Percentiles rank a stretch among this genome's conserved stretches.
Conservation (phyloP, 2,797 vertebrate genomes). For the Paguma larvata region DNA sequence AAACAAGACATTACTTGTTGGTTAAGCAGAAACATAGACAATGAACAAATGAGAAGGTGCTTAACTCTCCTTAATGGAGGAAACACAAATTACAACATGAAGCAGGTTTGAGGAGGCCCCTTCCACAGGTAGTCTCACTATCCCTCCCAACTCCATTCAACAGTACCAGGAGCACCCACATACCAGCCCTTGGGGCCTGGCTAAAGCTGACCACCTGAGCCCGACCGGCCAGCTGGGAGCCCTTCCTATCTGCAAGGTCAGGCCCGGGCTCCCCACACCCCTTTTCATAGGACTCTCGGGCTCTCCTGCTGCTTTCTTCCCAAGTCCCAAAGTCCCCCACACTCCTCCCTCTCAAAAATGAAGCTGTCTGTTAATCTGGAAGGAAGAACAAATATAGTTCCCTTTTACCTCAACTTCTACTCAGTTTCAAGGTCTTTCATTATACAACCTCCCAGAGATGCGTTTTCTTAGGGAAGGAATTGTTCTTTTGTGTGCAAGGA, state of each 20-base stretch:
- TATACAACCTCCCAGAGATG: not conserved
- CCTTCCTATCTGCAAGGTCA: not conserved
- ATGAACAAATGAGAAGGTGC: not conserved
- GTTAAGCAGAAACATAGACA: not conserved
- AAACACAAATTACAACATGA: not conserved
- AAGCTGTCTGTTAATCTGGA: not conserved
- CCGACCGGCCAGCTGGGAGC: not conserved
- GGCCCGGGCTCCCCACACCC: no score
- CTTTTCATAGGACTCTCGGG: not conserved
- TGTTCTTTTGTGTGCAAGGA: not conserved
- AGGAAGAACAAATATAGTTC: not conserved
- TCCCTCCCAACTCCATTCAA: no score
- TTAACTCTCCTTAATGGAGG: not conserved
- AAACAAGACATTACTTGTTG: not conserved
- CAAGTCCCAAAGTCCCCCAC: not conserved
- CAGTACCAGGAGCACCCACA: rapidly evolving
- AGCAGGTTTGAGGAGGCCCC: not conserved
- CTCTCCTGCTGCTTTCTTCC: not conserved
- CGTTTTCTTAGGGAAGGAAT: not conserved
- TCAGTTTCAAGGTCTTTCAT: not conserved
- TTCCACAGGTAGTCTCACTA: not conserved
- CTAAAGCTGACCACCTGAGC: not conserved
- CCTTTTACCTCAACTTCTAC: not conserved
- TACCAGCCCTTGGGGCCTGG: no score
- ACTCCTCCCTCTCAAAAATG: not conserved